Percentiles rank a stretch among this genome's conserved stretches.
phyloP scores from a whole-genome alignment of 2,113 vertebrate genomes.

The Sphaerodactylus townsendi region DNA sequence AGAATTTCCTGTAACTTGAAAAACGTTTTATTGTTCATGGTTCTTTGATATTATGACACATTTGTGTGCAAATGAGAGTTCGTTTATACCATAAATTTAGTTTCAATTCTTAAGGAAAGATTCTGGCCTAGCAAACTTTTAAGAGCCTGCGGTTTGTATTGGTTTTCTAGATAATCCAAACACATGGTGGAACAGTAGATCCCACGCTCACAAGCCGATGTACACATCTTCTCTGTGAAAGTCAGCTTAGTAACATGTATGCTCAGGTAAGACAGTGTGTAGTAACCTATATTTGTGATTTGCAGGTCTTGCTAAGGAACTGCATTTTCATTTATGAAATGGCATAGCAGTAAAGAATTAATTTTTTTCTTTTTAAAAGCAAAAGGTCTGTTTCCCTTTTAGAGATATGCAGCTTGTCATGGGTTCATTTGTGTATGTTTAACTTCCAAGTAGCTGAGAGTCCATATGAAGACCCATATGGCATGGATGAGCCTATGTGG shows the following conservation, averaged over 20 bases:
- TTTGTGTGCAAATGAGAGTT: not conserved
- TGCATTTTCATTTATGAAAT: not conserved
- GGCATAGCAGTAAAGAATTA: not conserved
- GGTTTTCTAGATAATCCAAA: constrained; percentile 87
- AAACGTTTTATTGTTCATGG: not conserved
- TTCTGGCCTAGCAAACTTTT: constrained; percentile 8
- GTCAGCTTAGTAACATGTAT: constrained; percentile 94
- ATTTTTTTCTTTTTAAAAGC: too few species aligned
- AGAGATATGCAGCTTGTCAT: not conserved
- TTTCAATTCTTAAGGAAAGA: constrained; percentile 7
- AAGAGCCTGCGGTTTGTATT: constrained; percentile 20
- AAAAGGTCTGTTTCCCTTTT: not conserved
- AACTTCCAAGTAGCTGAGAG: not conserved
- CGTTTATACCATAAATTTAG: not conserved
- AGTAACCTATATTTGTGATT: rapidly evolving
- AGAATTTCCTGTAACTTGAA: not conserved
- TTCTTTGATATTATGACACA: not conserved
- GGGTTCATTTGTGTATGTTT: not conserved
- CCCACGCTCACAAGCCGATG: constrained; percentile 85
- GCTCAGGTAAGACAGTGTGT: constrained; percentile 83
- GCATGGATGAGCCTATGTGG: too few species aligned
- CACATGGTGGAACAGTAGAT: constrained; percentile 90
- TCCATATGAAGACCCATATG: too few species aligned
- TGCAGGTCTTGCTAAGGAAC: not conserved
- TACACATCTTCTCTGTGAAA: constrained; percentile 96